Base-by-base conservation (phyloP, 2,113 vertebrate genomes). In the Notiomystis cincta region DNA sequence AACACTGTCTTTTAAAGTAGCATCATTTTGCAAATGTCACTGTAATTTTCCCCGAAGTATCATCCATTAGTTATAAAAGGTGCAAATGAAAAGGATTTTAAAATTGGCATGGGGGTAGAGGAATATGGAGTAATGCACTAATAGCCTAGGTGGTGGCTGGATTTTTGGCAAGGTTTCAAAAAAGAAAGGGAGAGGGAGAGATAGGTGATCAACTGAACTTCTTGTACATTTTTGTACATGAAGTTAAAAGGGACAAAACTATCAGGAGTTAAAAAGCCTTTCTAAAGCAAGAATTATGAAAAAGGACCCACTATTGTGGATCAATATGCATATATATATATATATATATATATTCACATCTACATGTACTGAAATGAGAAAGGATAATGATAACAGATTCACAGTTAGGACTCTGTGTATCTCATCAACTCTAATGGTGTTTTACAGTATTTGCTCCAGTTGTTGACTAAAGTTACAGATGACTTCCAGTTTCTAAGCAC, bases 11-110 rank as follows among this genome's bases (percentile, higher is more conserved):
- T 97, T 95, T 95, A 90, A 97, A 97, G 91, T 86, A 94, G 94
- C 76, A 90, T 97, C 60, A 93, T 97, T 97, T 96, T 54, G 45
- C 88, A 97, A 97, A 97, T 96, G 91, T 96, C 90, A 96, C 83
- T 88, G 83, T 88, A 97, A 97, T 96, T 97, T 96, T 89, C 94
- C 83, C 76, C 79, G 82, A 97, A 96, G 96, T 95, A 96, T 95
- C 65, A 96, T 57, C 94, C 89, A 97, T 97, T 97, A 97, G 87
- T 92, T 95, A 83, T 92, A 97, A 97, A 93, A 95, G 62, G 89
- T 90, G 75, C 64, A 95, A 96, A 95, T 72, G 48, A 95, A 88
- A 97, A 94, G 81, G 50, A 76, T 91, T 95, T 94, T 96, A 28
- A 92, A 97, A 95, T 84, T 92, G 73, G 73, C 37, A 54, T 51